Base-by-base conservation (phyloP, 2,797 vertebrate species). In the Loris lydekkerianus region DNA sequence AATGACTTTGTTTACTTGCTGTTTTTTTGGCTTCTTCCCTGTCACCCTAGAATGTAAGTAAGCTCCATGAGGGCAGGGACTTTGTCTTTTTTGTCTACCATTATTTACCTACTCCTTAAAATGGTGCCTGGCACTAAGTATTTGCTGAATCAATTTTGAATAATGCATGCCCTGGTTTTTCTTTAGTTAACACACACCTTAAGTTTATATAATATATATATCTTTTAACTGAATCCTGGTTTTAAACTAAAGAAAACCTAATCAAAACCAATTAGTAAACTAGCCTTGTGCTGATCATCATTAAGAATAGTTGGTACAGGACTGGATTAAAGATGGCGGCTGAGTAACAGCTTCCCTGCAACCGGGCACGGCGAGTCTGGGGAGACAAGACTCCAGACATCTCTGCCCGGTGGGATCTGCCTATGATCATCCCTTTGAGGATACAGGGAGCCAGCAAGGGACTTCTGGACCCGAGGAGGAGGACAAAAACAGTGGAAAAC, bases 181-280 rank as follows among this genome's bases (percentile, higher is more conserved):
- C 76, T 80, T 77, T 49, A 95, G 43, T 81, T 93, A 83, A 86
- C n/a, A 93, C 25, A 61, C 31, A 84, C 34, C 63, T 78, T 96
- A 91, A 63, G 14, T 69, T 85, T 91, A 89, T 56, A 76, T 46
- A 76, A 61, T 14, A 49, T 90, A 88, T 65, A 75, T 40, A 75
- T 65, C 43, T 31, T 92, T 92, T 73, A 85, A 88, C 31, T 21
- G 17, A 82, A 83, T 77, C 34, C 7, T 86, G 27, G 37, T 77
- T 91, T 97, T 94, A 94, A 86, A 84, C 3, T 46, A 40, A 90
- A 73, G 78, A 81, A 86, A 58, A 70, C 69, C 73, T 91, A 92
- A 93, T 86, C 5, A 89, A 93, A 90, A 86, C 53, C 75, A 91
- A 67, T 63, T 88, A 88, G 40, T 81, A 90, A 92, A 8, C 86